Conservation (phyloP, 2,113 vertebrate genomes). For the Eira barbara region DNA sequence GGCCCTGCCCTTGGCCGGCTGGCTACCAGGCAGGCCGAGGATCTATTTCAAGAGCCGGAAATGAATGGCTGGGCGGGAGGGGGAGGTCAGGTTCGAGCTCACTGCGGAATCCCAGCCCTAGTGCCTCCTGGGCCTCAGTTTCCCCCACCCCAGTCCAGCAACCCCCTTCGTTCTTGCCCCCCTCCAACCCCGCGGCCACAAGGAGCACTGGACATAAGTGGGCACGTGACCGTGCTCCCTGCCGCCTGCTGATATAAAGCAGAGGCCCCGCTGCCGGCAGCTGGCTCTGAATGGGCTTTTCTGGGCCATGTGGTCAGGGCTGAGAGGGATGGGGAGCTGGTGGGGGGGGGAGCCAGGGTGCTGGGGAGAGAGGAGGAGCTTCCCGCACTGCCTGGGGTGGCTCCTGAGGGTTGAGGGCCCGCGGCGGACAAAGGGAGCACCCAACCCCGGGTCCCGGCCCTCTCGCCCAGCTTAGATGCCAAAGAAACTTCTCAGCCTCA, state of each 20-base stretch:
- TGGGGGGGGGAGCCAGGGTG: background rate
- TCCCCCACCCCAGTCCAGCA: background rate
- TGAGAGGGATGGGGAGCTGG: background rate
- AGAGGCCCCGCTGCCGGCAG: background rate
- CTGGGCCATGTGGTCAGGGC: background rate
- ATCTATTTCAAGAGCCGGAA: background rate
- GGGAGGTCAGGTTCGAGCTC: background rate
- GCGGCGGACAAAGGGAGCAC: background rate
- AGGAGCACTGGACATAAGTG: background rate
- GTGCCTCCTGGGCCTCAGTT: background rate
- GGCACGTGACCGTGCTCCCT: background rate
- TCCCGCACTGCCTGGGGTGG: background rate
- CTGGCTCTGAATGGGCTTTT: background rate
- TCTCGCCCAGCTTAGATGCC: background rate
- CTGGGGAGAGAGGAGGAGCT: background rate
- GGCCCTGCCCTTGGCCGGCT: background rate
- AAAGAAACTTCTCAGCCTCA: background rate
- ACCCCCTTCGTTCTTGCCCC: background rate
- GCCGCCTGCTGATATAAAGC: background rate
- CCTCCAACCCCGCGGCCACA: background rate
- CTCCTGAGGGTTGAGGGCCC: background rate
- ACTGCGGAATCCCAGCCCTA: background rate
- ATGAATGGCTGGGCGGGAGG: background rate
- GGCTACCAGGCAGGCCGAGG: background rate
- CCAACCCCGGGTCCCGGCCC: no score